Conservation (phyloP, 2,113 vertebrate species). For the Pampusana beccarii region DNA sequence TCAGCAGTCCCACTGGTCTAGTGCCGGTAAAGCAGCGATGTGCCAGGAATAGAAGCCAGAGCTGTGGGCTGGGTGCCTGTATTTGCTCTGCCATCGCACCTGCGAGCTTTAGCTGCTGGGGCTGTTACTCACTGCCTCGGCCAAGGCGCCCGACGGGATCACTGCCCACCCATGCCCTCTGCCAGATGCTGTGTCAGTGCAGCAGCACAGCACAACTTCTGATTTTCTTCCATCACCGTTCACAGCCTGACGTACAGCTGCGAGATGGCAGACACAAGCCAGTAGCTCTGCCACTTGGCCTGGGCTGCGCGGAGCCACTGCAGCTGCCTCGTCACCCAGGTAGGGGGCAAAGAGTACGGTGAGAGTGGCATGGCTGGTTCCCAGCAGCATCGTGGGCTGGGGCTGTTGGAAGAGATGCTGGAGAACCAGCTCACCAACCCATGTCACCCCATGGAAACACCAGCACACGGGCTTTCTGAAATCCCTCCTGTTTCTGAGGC, state of each 20-base stretch:
- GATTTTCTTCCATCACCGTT: neutral
- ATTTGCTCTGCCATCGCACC: fast-evolving
- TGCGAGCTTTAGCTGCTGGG: fast-evolving
- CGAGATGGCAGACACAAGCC: fast-evolving
- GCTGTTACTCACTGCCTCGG: fast-evolving
- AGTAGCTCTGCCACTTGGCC: neutral
- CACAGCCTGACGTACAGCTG: neutral
- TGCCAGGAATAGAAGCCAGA: neutral
- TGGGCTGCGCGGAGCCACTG: neutral
- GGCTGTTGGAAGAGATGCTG: fast-evolving
- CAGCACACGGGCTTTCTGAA: neutral
- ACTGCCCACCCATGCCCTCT: neutral
- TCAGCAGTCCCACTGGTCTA: neutral
- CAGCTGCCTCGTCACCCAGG: fast-evolving
- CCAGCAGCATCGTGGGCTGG: neutral
- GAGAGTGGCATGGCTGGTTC: neutral
- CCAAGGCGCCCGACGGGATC: fast-evolving
- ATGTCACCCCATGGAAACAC: neutral
- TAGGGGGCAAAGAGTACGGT: neutral
- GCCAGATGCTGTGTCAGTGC: fast-evolving
- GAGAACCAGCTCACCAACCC: neutral
- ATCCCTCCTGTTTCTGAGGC: neutral
- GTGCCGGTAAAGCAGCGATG: fast-evolving
- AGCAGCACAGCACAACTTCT: fast-evolving
- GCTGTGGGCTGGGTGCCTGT: fast-evolving